These are phyloP conservation scores for Pomatorhinus ruficollis DNA, from an alignment of 2,113 vertebrate species.

Conservation along the genomic window DNA sequence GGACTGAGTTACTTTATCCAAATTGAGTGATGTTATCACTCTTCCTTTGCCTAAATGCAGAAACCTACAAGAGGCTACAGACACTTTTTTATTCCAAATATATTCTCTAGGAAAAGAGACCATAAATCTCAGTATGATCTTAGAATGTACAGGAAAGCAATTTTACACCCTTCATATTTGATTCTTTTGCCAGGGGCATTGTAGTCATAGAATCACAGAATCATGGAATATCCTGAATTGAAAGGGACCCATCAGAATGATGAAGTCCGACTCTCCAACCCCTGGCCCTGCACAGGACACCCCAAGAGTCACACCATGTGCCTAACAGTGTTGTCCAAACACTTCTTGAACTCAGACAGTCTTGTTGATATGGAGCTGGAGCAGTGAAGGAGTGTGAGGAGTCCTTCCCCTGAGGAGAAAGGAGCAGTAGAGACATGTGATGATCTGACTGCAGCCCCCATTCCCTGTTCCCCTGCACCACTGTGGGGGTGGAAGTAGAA, in stretches of 20 bases:
- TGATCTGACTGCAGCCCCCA: neutral
- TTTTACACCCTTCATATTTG: neutral
- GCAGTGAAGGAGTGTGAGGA: neutral
- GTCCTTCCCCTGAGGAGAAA: neutral
- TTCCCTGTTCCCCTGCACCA: neutral
- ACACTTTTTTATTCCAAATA: neutral
- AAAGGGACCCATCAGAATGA: neutral
- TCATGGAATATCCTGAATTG: neutral
- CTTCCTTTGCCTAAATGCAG: neutral
- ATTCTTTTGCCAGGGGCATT: neutral
- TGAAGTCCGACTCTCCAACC: neutral
- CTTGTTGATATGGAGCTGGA: rapidly evolving
- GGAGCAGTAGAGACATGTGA: rapidly evolving
- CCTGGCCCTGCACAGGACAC: neutral
- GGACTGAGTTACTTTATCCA: neutral
- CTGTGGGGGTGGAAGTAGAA: neutral
- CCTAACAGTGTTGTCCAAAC: neutral
- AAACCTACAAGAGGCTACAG: neutral
- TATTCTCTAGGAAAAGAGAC: neutral
- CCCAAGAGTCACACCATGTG: no score
- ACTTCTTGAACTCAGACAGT: rapidly evolving
- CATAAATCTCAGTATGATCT: neutral
- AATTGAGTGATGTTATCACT: neutral
- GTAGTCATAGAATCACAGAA: neutral
- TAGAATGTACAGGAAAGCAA: neutral